A percentile compares a stretch with the other conserved stretches of the same genome.
Evolutionary conservation across 1,140 invertebrate species (phyloP).

Genomic region (Drosophila yakuba): DNA sequence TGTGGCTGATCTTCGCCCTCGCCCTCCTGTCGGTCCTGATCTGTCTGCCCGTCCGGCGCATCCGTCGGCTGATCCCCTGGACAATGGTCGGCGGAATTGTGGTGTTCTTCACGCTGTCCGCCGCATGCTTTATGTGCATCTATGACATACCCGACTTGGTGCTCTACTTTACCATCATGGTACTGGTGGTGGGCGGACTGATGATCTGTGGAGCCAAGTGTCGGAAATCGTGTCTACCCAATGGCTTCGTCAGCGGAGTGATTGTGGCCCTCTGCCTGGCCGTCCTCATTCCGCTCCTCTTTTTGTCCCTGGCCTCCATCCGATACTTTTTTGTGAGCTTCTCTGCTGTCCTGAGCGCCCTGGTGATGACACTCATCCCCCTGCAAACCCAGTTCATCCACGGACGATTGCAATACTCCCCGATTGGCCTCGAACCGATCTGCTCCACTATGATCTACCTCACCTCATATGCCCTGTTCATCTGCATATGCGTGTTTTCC

Average conservation of each 20-base stretch:
- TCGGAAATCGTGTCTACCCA: conserved; percentile 10
- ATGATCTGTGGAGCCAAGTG: conserved; percentile 17
- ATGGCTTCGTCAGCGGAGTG: not conserved
- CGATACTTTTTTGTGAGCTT: not conserved
- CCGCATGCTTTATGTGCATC: not conserved
- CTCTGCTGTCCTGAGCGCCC: not conserved
- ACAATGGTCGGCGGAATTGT: not conserved
- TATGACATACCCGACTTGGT: accelerated
- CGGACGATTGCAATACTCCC: conserved; percentile 13
- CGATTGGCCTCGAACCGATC: not conserved
- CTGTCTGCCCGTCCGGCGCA: conserved; percentile 6
- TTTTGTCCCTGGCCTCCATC: not conserved
- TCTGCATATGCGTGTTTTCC: not conserved
- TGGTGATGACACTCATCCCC: not conserved
- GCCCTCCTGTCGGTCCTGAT: not conserved
- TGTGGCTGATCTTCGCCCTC: conserved; percentile 22
- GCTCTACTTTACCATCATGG: accelerated
- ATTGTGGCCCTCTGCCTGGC: not conserved
- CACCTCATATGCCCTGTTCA: not conserved
- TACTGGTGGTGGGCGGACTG: not conserved
- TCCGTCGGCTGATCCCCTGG: not conserved
- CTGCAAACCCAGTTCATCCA: conserved; percentile 22
- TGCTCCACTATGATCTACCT: conserved; percentile 11
- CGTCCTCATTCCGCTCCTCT: not conserved
- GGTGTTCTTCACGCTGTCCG: not conserved